These are phyloP conservation scores for Scomber colias DNA, from an alignment of 2,113 vertebrate species.

Conservation along the genomic window DNA sequence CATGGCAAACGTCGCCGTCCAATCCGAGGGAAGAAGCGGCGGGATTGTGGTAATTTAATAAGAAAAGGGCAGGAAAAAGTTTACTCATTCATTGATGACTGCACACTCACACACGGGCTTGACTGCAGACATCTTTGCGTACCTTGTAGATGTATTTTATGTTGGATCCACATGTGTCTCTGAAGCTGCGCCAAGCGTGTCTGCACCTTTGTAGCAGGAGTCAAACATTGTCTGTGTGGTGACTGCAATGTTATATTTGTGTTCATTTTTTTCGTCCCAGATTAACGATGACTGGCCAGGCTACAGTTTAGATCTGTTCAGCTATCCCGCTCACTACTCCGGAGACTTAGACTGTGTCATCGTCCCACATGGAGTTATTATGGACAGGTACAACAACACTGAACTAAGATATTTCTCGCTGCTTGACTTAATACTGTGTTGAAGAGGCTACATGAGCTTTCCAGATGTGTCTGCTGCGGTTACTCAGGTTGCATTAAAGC, in stretches of 20 bases:
- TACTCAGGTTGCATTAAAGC: not conserved
- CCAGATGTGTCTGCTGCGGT: not conserved
- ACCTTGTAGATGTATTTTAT: not conserved
- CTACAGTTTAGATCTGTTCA: conserved; percentile 92
- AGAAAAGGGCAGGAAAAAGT: conserved; percentile 3
- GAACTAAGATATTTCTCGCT: not conserved
- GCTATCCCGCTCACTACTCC: conserved; percentile 90
- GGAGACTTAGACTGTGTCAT: conserved; percentile 91
- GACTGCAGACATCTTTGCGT: not conserved
- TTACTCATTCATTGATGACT: conserved; percentile 7
- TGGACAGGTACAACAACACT: conserved; percentile 88
- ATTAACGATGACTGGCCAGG: conserved; percentile 91
- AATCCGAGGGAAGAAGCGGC: conserved; percentile 46
- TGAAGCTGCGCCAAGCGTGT: not conserved
- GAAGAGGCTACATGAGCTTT: not conserved
- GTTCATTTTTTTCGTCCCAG: conserved; percentile 70
- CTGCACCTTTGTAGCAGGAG: too few relatives aligned
- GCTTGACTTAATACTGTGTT: not conserved
- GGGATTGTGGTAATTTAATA: conserved; percentile 82
- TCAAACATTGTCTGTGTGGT: not conserved
- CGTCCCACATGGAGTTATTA: conserved; percentile 92
- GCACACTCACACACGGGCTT: not conserved
- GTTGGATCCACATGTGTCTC: not conserved
- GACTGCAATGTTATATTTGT: not conserved
- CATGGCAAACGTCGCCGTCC: conserved; percentile 78